Percentiles rank a stretch among this genome's conserved stretches.
Evolutionary conservation across 2,113 vertebrate species (phyloP).

Genomic region (Parotia lawesii): DNA sequence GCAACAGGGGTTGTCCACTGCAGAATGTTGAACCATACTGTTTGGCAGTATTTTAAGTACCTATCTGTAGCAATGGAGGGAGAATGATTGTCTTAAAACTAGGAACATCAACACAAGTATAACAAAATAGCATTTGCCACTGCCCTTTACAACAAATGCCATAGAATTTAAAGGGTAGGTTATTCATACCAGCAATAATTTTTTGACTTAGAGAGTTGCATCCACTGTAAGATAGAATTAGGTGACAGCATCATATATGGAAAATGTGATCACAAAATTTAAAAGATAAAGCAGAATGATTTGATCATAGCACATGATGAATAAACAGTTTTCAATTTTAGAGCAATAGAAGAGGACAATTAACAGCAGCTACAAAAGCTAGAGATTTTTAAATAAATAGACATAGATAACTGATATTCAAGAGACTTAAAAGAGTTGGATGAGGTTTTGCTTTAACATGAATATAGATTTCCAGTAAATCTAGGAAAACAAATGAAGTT

Average conservation of each 20-base stretch:
- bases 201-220: neutral
- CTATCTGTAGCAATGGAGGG: neutral
- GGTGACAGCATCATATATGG: neutral
- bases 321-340: neutral
- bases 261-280: neutral
- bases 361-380: neutral
- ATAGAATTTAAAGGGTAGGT: neutral
- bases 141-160: neutral
- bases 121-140: neutral
- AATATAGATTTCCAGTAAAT: constrained; percentile 42
- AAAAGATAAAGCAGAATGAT: neutral
- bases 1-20: neutral
- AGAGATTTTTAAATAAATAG: constrained; percentile 19
- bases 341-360: neutral
- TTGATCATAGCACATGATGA: neutral
- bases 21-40: neutral
- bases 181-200: neutral
- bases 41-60: neutral
- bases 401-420: neutral
- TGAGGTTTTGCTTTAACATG: neutral
- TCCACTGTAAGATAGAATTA: neutral
- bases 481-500: constrained; percentile 25
- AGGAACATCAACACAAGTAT: neutral
- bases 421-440: neutral
- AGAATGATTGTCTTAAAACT: neutral